These are phyloP conservation scores for Myathropa florea DNA, from an alignment of 2,888 invertebrate genomes.

Conservation along the genomic window DNA sequence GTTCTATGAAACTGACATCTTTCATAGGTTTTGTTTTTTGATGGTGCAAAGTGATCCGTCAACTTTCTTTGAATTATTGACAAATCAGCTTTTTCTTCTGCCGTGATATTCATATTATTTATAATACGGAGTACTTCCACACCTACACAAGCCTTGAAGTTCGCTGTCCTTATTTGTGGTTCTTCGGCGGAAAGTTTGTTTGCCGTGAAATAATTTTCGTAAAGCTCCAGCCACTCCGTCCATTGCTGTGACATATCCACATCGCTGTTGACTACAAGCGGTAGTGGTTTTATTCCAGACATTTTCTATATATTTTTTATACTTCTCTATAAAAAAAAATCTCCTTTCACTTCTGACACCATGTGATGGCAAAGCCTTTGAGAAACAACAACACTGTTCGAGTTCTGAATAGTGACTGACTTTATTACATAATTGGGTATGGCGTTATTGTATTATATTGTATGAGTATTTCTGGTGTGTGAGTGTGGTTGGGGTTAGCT, in stretches of 20 bases:
- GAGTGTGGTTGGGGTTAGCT: no score
- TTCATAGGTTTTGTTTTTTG: slow-evolving; percentile 24
- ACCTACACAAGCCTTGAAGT: slow-evolving; percentile 9
- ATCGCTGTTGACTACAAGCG: no score
- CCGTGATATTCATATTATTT: not conserved
- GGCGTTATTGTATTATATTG: no score
- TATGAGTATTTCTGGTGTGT: no score
- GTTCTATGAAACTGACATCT: slow-evolving; percentile 15
- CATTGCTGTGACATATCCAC: no score
- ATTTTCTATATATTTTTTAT: no score
- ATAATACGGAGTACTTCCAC: no score
- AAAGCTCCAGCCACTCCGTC: no score
- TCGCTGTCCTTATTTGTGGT: not conserved
- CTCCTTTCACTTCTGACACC: not conserved
- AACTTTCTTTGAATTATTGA: not conserved
- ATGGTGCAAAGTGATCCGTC: slow-evolving; percentile 11
- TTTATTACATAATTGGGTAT: no score
- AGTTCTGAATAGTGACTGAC: no score
- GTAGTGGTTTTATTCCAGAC: no score
- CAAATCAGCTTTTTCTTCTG: not conserved
- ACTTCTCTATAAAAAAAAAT: not conserved
- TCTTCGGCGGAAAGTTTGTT: not conserved
- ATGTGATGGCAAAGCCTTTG: not conserved
- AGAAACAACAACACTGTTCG: no score
- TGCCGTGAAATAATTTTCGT: slow-evolving; percentile 18